Conservation (phyloP, 2,797 vertebrate species). For the Hozukius guyotensis region DNA sequence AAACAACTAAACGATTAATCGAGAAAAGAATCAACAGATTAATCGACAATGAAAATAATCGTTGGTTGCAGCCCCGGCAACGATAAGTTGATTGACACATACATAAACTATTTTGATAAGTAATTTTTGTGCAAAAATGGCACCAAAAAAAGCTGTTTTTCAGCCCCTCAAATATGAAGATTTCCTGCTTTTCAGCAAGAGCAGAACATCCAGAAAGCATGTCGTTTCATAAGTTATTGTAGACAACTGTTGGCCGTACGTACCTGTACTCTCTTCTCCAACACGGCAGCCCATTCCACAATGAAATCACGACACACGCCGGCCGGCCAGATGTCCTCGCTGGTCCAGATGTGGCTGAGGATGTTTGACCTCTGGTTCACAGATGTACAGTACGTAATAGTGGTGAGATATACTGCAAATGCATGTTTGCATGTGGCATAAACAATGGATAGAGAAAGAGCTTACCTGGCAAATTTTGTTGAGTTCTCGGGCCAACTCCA, state of each 20-base stretch:
- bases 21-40: no score
- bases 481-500: conserved; percentile 84
- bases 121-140: not conserved
- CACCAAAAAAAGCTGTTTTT: not conserved
- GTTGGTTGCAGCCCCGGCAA: no score
- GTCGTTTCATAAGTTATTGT: no score
- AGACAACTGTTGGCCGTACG: no score
- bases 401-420: not conserved
- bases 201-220: not conserved
- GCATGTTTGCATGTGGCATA: no score
- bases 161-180: no score
- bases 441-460: not conserved
- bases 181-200: not conserved
- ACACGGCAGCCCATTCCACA: conserved; percentile 75
- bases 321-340: conserved; percentile 80
- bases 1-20: no score
- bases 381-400: fast-evolving
- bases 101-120: no score
- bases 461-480: conserved; percentile 82
- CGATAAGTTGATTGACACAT: no score
- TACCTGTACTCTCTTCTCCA: conserved; percentile 78
- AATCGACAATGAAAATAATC: no score
- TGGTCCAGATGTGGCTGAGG: conserved; percentile 83
- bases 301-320: conserved; percentile 79
- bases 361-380: conserved; percentile 74